These are phyloP conservation scores for Pseudomyrmex sp. DNA, from an alignment of 1,140 invertebrate genomes.

Conservation along the genomic window DNA sequence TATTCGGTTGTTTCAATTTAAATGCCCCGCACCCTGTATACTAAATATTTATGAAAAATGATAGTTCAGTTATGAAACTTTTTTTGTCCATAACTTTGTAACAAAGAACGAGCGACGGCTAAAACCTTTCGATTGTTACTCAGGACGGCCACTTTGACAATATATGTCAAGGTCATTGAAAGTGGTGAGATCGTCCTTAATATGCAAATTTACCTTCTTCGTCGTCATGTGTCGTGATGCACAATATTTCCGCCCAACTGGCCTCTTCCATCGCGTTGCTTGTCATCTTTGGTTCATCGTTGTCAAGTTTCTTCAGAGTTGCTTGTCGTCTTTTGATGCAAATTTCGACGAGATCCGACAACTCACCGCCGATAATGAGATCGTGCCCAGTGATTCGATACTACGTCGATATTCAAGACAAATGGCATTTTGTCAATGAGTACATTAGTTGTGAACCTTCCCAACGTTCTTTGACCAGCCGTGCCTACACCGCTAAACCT, in stretches of 20 bases:
- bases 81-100: too few species aligned
- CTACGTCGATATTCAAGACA: background rate
- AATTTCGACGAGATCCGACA: background rate
- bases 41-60: too few species aligned
- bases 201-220: background rate
- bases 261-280: too few species aligned
- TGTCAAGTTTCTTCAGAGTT: background rate
- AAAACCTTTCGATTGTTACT: too few species aligned
- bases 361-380: background rate
- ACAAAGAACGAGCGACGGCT: too few species aligned
- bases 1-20: too few species aligned
- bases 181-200: too few species aligned
- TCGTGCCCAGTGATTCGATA: background rate
- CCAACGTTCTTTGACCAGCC: background rate
- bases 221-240: background rate
- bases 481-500: background rate
- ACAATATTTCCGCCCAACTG: background rate
- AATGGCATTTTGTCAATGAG: background rate
- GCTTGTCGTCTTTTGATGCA: background rate
- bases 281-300: background rate
- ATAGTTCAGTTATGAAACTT: too few species aligned
- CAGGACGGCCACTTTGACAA: too few species aligned
- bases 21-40: background rate
- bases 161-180: too few species aligned
- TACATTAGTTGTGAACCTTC: background rate